A percentile compares a stretch with the other conserved stretches of the same genome.
phyloP scores from a whole-genome alignment of 2,113 vertebrate genomes.

The Oncorhynchus kisutch region DNA sequence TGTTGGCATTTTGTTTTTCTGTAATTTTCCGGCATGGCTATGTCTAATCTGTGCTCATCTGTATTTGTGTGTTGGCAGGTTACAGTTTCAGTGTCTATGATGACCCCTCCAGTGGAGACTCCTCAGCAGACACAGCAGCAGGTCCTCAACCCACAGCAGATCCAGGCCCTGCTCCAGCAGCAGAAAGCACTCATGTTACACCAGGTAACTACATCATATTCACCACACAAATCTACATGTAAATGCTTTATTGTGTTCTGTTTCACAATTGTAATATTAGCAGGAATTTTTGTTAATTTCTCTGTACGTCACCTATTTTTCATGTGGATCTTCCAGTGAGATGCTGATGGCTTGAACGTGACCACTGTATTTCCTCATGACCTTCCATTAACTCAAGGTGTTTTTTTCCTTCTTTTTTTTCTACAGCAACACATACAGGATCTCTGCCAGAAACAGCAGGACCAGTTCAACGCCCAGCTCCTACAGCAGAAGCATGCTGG shows the following conservation, averaged over 20 bases:
- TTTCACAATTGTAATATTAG: too few relatives aligned
- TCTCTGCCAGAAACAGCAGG: conserved; percentile 78
- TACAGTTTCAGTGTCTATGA: conserved; percentile 64
- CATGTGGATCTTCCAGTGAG: too few relatives aligned
- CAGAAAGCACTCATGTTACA: conserved; percentile 79
- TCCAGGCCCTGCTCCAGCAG: conserved; percentile 75
- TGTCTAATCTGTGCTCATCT: not conserved
- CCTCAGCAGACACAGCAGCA: conserved; percentile 64
- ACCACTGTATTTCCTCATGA: not conserved
- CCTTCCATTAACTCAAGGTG: too few relatives aligned
- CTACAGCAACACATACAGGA: conserved; percentile 76
- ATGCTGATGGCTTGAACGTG: too few relatives aligned
- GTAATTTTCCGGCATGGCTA: not conserved
- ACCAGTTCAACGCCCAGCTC: conserved; percentile 74
- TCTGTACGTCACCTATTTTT: too few relatives aligned
- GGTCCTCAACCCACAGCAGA: conserved; percentile 73
- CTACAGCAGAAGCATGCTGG: conserved; percentile 74
- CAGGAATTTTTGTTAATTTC: too few relatives aligned
- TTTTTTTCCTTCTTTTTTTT: not conserved
- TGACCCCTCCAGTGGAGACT: conserved; percentile 74
- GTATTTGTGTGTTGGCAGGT: conserved; percentile 46
- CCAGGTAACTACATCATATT: conserved; percentile 58
- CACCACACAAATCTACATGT: too few relatives aligned
- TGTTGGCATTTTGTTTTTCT: not conserved
- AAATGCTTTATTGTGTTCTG: too few relatives aligned